A percentile compares a stretch with the other conserved stretches of the same genome.
Conservation (phyloP, 2,888 invertebrate genomes). For the Aethes cnicana region DNA sequence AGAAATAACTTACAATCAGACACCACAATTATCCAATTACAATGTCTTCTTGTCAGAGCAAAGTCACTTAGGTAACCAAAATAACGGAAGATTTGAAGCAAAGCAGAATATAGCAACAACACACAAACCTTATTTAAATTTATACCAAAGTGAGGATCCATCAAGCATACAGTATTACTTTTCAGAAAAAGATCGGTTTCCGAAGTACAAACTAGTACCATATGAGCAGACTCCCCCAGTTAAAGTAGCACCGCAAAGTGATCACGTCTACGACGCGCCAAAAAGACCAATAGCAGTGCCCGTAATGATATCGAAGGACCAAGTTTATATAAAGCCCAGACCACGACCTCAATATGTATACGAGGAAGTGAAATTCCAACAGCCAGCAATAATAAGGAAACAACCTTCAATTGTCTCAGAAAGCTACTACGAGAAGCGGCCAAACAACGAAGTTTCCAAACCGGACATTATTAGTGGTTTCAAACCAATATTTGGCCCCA, state of each 20-base stretch:
- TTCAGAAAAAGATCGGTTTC: conserved; percentile 59
- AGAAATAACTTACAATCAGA: conserved; percentile 52
- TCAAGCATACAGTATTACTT: conserved; percentile 65
- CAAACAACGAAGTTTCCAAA: conserved; percentile 42
- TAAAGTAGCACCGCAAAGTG: conserved; percentile 42
- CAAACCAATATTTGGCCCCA: conserved; percentile 57
- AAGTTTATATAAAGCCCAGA: conserved; percentile 59
- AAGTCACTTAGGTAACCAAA: conserved; percentile 42
- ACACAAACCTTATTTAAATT: conserved; percentile 60
- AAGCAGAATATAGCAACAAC: conserved; percentile 48
- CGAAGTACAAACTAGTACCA: conserved; percentile 74
- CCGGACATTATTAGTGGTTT: conserved; percentile 68
- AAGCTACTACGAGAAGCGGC: conserved; percentile 66
- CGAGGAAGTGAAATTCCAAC: conserved; percentile 50
- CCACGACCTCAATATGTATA: conserved; percentile 59
- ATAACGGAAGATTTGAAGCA: conserved; percentile 50
- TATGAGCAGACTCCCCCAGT: conserved; percentile 77
- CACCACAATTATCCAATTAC: conserved; percentile 51
- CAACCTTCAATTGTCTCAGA: conserved; percentile 63
- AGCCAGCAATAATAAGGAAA: conserved; percentile 44
- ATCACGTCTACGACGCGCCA: conserved; percentile 45
- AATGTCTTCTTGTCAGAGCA: conserved; percentile 53
- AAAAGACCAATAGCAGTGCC: conserved; percentile 53
- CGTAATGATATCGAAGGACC: conserved; percentile 53
- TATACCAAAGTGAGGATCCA: conserved; percentile 52